A percentile compares a stretch with the other conserved stretches of the same genome.
phyloP scores from a whole-genome alignment of 2,797 vertebrate genomes.

The Tarsius wallacei region DNA sequence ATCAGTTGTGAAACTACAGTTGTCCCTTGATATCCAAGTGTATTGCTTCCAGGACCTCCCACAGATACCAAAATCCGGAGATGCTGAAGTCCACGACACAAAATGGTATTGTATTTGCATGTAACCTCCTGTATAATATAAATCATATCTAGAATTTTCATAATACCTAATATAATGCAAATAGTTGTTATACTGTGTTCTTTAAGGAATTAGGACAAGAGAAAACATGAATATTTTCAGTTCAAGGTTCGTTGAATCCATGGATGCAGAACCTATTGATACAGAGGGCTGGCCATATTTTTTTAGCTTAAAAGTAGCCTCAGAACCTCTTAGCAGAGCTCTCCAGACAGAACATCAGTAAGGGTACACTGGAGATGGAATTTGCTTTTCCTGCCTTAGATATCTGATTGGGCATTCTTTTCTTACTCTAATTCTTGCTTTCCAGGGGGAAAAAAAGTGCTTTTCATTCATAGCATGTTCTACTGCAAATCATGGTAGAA shows the following conservation, averaged over 20 bases:
- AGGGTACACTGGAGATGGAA: not conserved
- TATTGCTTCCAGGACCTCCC: not conserved
- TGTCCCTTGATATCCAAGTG: not conserved
- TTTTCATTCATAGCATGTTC: conserved; percentile 28
- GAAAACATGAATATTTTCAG: not conserved
- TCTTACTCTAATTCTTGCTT: not conserved
- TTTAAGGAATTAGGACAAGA: not conserved
- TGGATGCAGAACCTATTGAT: not conserved
- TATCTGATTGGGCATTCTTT: not conserved
- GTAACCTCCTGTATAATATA: not conserved
- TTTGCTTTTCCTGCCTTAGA: not conserved
- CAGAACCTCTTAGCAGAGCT: not conserved
- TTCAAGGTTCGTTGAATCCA: not conserved
- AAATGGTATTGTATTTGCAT: not conserved
- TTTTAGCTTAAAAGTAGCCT: not conserved
- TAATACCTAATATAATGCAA: not conserved
- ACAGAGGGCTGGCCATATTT: not conserved
- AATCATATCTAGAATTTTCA: not conserved
- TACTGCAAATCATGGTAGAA: conserved; percentile 35
- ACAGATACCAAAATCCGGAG: not conserved
- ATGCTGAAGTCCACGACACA: not conserved
- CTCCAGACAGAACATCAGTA: not conserved
- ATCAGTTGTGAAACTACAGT: not conserved
- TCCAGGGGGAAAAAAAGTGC: not conserved
- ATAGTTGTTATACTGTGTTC: not conserved